Percentiles rank a stretch among this genome's conserved stretches.
These are phyloP conservation scores for Rhyacophila brunnea DNA, from an alignment of 1,140 invertebrate species.

Conservation along the genomic window DNA sequence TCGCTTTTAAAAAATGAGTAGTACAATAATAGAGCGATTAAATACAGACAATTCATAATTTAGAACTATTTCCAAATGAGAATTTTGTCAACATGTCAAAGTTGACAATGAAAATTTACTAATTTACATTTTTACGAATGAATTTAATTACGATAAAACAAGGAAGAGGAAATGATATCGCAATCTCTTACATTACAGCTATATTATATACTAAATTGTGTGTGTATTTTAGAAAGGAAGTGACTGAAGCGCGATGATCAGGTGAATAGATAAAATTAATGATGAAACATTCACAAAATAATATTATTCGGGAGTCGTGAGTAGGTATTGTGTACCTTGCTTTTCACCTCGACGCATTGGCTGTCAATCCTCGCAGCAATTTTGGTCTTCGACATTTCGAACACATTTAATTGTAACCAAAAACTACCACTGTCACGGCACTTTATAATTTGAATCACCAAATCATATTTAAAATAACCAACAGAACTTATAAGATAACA, in stretches of 20 bases:
- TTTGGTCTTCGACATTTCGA: constrained; percentile 69
- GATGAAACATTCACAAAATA: no score
- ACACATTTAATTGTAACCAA: constrained; percentile 46
- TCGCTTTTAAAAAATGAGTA: no score
- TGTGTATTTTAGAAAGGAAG: no score
- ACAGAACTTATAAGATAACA: constrained; percentile 19
- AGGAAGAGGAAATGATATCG: constrained; percentile 12
- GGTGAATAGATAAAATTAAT: neutral
- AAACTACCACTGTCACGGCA: constrained; percentile 22
- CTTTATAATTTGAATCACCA: constrained; percentile 11
- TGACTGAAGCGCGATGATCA: neutral
- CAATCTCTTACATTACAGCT: neutral
- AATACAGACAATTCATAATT: no score
- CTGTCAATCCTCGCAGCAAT: constrained; percentile 61
- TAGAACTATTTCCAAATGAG: neutral
- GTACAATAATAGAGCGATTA: no score
- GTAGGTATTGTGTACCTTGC: constrained; percentile 55
- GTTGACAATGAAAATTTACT: neutral
- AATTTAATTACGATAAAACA: constrained; percentile 6
- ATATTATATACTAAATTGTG: neutral
- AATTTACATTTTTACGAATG: constrained; percentile 11
- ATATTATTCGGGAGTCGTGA: no score
- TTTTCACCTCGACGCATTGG: constrained; percentile 67
- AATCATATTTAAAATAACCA: constrained; percentile 18
- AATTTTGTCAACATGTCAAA: constrained; percentile 18